Evolutionary conservation across 2,888 invertebrate genomes (phyloP).

Genomic region (Perithous albicinctus): DNA sequence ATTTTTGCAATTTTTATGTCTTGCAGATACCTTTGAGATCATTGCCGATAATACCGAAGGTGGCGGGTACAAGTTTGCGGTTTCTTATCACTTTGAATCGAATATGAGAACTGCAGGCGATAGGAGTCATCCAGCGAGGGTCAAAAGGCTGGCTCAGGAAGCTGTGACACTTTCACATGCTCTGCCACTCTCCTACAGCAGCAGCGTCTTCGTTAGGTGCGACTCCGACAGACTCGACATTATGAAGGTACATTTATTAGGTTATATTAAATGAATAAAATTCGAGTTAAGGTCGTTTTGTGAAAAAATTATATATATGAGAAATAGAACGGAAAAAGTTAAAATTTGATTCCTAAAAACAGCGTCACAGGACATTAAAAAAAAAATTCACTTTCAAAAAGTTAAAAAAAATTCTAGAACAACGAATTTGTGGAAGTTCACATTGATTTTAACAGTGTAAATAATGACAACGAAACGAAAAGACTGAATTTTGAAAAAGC

Average conservation of each 20-base stretch:
- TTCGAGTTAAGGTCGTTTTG: too few relatives aligned
- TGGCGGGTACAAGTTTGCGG: slow-evolving; percentile 92
- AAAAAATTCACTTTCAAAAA: too few relatives aligned
- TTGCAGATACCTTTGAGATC: slow-evolving; percentile 95
- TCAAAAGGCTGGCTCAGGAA: slow-evolving; percentile 97
- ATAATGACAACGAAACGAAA: too few relatives aligned
- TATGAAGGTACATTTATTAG: slow-evolving; percentile 97
- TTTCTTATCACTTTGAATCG: slow-evolving; percentile 96
- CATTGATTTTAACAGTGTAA: too few relatives aligned
- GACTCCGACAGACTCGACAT: slow-evolving; percentile 97
- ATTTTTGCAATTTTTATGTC: background rate
- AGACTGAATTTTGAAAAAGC: too few relatives aligned
- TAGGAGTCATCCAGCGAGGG: slow-evolving; percentile 93
- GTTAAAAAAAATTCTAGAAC: too few relatives aligned
- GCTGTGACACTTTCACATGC: slow-evolving; percentile 96
- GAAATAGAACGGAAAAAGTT: too few relatives aligned
- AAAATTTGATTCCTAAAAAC: too few relatives aligned
- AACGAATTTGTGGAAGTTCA: too few relatives aligned
- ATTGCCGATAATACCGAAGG: slow-evolving; percentile 92
- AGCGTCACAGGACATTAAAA: too few relatives aligned
- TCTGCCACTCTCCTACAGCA: slow-evolving; percentile 96
- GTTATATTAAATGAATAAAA: too few relatives aligned
- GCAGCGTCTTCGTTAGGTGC: slow-evolving; percentile 97
- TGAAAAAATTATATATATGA: too few relatives aligned
- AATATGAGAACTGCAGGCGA: slow-evolving; percentile 95